phyloP scores from a whole-genome alignment of 2,888 invertebrate genomes.

The Boloria euphrosyne region DNA sequence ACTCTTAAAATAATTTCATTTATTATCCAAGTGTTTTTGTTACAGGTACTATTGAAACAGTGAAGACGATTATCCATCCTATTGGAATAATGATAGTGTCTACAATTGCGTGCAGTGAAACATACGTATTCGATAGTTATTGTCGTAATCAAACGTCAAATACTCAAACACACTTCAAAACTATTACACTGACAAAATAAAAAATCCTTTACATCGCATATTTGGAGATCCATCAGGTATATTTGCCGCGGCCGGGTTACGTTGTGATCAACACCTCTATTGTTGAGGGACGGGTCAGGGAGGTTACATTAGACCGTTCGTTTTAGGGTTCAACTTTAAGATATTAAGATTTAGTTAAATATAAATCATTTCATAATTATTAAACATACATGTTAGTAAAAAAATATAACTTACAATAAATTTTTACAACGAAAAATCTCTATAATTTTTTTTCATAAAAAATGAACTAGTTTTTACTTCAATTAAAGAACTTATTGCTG shows the following conservation, averaged over 20 bases:
- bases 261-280: slow-evolving; percentile 42
- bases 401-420: no score
- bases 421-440: no score
- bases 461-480: no score
- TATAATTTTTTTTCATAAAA: no score
- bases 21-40: slow-evolving; percentile 36
- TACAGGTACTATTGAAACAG: slow-evolving; percentile 36
- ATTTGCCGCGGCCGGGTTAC: slow-evolving; percentile 31
- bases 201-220: slow-evolving; percentile 4
- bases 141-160: slow-evolving; percentile 33
- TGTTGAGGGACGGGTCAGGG: slow-evolving; percentile 38
- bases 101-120: slow-evolving; percentile 19
- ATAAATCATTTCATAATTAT: no score
- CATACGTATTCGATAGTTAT: slow-evolving; percentile 16
- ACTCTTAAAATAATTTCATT: slow-evolving; percentile 17
- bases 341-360: slow-evolving; percentile 1
- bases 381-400: no score
- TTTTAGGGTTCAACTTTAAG: slow-evolving; percentile 24
- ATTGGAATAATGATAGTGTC: neutral
- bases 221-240: slow-evolving; percentile 7
- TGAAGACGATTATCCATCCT: slow-evolving; percentile 26
- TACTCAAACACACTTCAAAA: slow-evolving; percentile 42
- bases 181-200: slow-evolving; percentile 31
- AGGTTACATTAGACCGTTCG: slow-evolving; percentile 27
- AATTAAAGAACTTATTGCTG: no score